A percentile compares a stretch with the other conserved stretches of the same genome.
Conservation (phyloP, 2,888 invertebrate species). For the Meganola albula region DNA sequence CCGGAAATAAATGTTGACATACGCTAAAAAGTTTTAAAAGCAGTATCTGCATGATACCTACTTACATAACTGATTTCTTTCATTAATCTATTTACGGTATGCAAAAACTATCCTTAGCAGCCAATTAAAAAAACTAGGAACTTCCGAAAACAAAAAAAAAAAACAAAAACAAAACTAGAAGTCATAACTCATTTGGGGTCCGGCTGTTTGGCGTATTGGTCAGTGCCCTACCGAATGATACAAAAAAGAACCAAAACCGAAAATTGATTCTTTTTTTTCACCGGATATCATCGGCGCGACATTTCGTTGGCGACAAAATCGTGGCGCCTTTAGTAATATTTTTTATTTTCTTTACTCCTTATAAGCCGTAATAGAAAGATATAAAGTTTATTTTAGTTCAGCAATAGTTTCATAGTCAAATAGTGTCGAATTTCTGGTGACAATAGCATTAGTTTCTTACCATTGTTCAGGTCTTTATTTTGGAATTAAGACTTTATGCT, state of each 20-base stretch:
- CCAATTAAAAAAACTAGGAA: constrained; percentile 22
- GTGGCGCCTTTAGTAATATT: constrained; percentile 59
- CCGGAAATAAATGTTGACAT: too few relatives aligned
- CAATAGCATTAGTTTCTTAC: constrained; percentile 28
- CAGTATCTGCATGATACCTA: too few relatives aligned
- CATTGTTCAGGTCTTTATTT: constrained; percentile 11
- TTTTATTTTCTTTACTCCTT: constrained; percentile 26
- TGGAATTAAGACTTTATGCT: constrained; percentile 9
- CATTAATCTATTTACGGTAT: constrained; percentile 10
- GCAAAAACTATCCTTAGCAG: constrained; percentile 19
- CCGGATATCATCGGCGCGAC: constrained; percentile 70
- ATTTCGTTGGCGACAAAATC: constrained; percentile 60
- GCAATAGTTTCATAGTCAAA: constrained; percentile 15
- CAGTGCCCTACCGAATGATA: constrained; percentile 32
- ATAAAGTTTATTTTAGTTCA: constrained; percentile 16
- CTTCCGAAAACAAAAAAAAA: constrained; percentile 23
- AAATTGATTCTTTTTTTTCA: constrained; percentile 34
- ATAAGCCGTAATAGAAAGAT: constrained; percentile 11
- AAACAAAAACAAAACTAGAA: constrained; percentile 29
- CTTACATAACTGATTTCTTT: too few relatives aligned
- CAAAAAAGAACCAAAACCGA: constrained; percentile 9
- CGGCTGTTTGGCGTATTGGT: constrained; percentile 36
- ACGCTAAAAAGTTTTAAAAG: too few relatives aligned
- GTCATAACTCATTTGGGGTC: constrained; percentile 60
- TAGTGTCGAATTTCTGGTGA: constrained; percentile 36